phyloP scores from a whole-genome alignment of 2,888 invertebrate genomes.

The Hypomecis punctinalis region DNA sequence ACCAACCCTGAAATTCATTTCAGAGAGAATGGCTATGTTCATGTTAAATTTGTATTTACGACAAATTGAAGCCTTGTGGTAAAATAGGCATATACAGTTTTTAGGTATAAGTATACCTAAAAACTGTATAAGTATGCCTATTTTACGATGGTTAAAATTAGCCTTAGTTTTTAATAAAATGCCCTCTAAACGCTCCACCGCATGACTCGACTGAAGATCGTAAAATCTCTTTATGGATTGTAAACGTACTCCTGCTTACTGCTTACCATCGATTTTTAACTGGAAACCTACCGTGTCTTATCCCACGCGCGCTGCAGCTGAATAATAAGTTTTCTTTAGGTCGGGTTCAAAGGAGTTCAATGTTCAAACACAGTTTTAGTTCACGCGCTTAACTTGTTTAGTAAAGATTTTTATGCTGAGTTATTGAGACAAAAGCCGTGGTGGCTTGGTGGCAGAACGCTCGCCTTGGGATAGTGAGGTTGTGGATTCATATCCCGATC shows the following conservation, averaged over 20 bases:
- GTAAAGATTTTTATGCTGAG: not conserved
- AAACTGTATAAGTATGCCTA: too few relatives aligned
- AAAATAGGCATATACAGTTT: too few relatives aligned
- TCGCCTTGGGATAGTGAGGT: not conserved
- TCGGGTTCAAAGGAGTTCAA: conserved; percentile 50
- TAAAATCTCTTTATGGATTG: conserved; percentile 25
- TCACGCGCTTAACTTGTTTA: conserved; percentile 7
- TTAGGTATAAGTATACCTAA: too few relatives aligned
- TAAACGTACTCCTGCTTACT: conserved; percentile 15
- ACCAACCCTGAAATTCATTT: too few relatives aligned
- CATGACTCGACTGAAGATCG: conserved; percentile 13
- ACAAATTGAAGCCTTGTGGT: too few relatives aligned
- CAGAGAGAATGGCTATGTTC: too few relatives aligned
- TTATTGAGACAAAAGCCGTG: not conserved
- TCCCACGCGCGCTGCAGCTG: conserved; percentile 54
- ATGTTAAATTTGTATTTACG: too few relatives aligned
- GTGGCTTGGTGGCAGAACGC: too few relatives aligned
- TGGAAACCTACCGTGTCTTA: conserved; percentile 51
- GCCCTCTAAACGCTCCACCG: conserved; percentile 12
- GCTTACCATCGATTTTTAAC: conserved; percentile 18
- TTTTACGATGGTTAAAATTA: too few relatives aligned
- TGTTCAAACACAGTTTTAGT: conserved; percentile 12
- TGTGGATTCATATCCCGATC: not conserved
- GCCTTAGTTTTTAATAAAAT: not conserved
- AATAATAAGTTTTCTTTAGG: conserved; percentile 52